A percentile compares a stretch with the other conserved stretches of the same genome.
These are phyloP conservation scores for Acestrorhynchus altus DNA, from an alignment of 2,797 vertebrate species.

Conservation along the genomic window DNA sequence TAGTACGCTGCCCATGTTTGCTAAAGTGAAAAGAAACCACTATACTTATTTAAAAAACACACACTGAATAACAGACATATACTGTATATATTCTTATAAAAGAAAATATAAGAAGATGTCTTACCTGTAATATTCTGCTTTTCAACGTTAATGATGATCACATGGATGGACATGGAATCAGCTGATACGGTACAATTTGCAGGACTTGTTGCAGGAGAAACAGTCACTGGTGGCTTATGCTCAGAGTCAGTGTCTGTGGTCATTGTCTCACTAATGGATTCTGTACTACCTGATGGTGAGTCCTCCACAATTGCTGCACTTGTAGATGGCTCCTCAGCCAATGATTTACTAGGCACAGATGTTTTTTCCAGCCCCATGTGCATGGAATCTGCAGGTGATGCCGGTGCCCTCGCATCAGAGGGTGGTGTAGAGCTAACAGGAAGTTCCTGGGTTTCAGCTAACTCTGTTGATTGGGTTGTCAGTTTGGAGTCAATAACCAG, in stretches of 20 bases:
- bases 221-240: slow-evolving; percentile 73
- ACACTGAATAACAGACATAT: too few species aligned
- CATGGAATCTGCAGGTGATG: slow-evolving; percentile 19
- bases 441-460: slow-evolving; percentile 10
- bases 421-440: slow-evolving; percentile 3
- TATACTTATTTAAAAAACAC: too few species aligned
- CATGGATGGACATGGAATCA: slow-evolving; percentile 71
- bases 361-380: slow-evolving; percentile 27
- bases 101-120: not conserved
- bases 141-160: slow-evolving; percentile 73
- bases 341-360: slow-evolving; percentile 55
- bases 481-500: not conserved
- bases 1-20: too few species aligned
- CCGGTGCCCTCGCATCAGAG: not conserved
- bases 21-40: too few species aligned
- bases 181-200: slow-evolving; percentile 46
- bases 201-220: slow-evolving; percentile 48
- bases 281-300: slow-evolving; percentile 71
- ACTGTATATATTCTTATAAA: too few species aligned
- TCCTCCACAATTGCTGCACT: slow-evolving; percentile 76
- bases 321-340: slow-evolving; percentile 72
- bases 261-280: slow-evolving; percentile 62
- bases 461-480: slow-evolving; percentile 1
- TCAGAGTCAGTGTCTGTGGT: slow-evolving; percentile 76
- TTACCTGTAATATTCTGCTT: slow-evolving; percentile 38